These are phyloP conservation scores for Sceloporus undulatus DNA, from an alignment of 2,113 vertebrate species.

Conservation along the genomic window DNA sequence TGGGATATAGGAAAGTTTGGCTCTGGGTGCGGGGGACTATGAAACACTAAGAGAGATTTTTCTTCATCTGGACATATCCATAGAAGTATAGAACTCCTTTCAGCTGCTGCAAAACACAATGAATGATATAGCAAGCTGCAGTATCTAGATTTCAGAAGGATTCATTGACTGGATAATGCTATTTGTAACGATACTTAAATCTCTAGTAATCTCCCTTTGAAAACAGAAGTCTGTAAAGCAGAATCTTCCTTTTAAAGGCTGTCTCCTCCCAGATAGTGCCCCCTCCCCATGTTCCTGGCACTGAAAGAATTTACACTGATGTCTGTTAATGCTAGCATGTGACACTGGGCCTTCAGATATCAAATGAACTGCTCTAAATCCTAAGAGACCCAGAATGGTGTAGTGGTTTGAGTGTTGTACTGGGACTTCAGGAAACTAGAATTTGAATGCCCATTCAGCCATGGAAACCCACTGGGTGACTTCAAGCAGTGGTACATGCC, in stretches of 20 bases:
- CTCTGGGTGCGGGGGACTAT: too few relatives aligned
- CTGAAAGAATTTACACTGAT: not conserved
- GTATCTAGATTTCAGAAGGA: conserved; percentile 55
- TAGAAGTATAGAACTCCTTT: not conserved
- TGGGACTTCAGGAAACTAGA: too few relatives aligned
- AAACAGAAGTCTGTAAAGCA: not conserved
- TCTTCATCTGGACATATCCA: not conserved
- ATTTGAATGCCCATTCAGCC: too few relatives aligned
- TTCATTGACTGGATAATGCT: not conserved
- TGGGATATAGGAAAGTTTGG: not conserved
- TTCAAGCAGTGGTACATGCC: too few relatives aligned
- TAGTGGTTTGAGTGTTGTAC: too few relatives aligned
- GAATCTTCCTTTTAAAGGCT: conserved; percentile 19
- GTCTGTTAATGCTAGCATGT: not conserved
- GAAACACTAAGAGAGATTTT: not conserved
- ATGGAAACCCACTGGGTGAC: too few relatives aligned
- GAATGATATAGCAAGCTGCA: not conserved
- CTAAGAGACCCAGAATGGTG: not conserved
- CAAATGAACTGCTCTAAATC: not conserved
- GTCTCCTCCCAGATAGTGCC: conserved; percentile 36
- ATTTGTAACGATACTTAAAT: not conserved
- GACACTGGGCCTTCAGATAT: not conserved
- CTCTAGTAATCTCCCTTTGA: not conserved
- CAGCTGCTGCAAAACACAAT: not conserved
- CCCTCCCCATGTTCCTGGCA: conserved; percentile 8